Evolutionary conservation across 2,797 vertebrate species (phyloP).

Genomic region (Chlorospingus flavigularis): DNA sequence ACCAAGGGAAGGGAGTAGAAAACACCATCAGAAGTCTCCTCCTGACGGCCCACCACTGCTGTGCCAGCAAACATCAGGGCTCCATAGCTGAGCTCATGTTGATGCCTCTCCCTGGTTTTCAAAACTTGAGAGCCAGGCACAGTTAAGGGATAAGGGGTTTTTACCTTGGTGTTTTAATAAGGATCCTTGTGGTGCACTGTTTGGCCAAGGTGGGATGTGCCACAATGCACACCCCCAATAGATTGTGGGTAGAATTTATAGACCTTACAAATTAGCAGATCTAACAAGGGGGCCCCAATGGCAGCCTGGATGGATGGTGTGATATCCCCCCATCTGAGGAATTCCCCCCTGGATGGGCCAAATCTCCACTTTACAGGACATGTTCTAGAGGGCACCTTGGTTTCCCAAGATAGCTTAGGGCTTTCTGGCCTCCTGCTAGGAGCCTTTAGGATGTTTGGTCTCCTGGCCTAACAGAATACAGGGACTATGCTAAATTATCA

Average conservation of each 20-base stretch:
- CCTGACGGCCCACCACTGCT: not conserved
- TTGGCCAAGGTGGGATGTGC: not conserved
- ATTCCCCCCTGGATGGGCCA: not conserved
- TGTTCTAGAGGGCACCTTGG: not conserved
- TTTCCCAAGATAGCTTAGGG: not conserved
- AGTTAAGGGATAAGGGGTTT: not conserved
- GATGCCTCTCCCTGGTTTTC: not conserved
- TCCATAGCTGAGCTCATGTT: accelerated
- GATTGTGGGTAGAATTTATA: not conserved
- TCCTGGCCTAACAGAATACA: not conserved
- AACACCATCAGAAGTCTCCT: not conserved
- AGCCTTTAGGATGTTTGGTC: not conserved
- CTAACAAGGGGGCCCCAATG: not conserved
- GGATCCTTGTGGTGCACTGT: not conserved
- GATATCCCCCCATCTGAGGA: not conserved
- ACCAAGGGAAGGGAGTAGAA: not conserved
- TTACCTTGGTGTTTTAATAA: not conserved
- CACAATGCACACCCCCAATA: not conserved
- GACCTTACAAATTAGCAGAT: not conserved
- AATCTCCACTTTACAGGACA: not conserved
- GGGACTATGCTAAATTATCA: not conserved
- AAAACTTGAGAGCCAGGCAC: not conserved
- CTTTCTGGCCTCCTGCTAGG: accelerated
- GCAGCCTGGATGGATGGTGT: not conserved
- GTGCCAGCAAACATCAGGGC: not conserved